phyloP scores from a whole-genome alignment of 2,113 vertebrate genomes.

The Mirza zaza region DNA sequence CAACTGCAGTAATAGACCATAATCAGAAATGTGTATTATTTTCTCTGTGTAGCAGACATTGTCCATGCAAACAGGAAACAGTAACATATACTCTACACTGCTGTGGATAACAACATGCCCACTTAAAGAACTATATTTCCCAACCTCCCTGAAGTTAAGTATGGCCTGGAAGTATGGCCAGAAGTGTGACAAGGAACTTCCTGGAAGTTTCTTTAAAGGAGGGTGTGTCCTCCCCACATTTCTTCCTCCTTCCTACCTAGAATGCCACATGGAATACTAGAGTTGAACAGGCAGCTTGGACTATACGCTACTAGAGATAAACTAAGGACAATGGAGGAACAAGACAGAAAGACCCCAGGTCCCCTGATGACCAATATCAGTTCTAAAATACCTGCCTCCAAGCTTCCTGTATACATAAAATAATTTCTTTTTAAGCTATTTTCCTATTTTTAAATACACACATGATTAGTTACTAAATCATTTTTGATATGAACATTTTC shows the following conservation, averaged over 20 bases:
- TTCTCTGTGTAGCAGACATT: not conserved
- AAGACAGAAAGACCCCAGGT: not conserved
- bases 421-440: not conserved
- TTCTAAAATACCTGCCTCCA: not conserved
- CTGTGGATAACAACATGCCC: not conserved
- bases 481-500: not conserved
- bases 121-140: conserved; percentile 7
- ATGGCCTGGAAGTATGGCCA: not conserved
- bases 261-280: not conserved
- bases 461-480: not conserved
- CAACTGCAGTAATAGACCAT: not conserved
- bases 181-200: not conserved
- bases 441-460: not conserved
- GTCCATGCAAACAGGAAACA: not conserved
- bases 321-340: not conserved
- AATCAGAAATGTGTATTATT: not conserved
- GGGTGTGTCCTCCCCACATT: not conserved
- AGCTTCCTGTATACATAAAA: not conserved
- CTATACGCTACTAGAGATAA: not conserved
- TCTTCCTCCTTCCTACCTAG: not conserved
- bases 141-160: not conserved
- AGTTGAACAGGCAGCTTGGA: conserved; percentile 10
- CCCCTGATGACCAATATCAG: not conserved
- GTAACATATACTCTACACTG: not conserved
- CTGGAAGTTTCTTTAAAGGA: conserved; percentile 44